Conservation (phyloP, 1,140 invertebrate genomes). For the Drosophila punjabiensis region DNA sequence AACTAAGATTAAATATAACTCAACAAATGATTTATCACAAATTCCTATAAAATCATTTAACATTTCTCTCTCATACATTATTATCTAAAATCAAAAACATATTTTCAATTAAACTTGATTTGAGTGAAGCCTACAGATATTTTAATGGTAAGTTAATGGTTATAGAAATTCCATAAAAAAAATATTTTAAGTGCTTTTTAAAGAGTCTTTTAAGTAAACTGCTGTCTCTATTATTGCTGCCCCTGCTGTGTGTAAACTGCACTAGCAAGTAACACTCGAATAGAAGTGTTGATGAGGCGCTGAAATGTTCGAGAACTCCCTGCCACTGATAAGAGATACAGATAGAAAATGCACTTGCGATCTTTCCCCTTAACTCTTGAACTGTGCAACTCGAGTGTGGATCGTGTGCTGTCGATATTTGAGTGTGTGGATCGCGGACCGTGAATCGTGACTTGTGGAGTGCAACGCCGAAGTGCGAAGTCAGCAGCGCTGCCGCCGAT, state of each 20-base stretch:
- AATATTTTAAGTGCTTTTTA: background rate
- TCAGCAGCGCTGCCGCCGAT: conserved; percentile 57
- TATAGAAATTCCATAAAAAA: background rate
- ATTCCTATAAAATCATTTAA: background rate
- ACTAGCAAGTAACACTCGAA: conserved; percentile 13
- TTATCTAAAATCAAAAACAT: background rate
- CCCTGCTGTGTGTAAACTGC: conserved; percentile 7
- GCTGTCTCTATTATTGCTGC: background rate
- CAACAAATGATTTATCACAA: background rate
- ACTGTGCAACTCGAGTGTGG: conserved; percentile 39
- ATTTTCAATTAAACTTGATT: background rate
- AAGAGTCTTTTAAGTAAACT: background rate
- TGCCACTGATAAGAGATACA: conserved; percentile 38
- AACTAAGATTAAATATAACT: background rate
- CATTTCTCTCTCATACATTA: background rate
- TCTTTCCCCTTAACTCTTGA: conserved; percentile 40
- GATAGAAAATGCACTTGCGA: conserved; percentile 40
- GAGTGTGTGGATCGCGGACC: conserved; percentile 6
- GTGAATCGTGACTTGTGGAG: conserved; percentile 19
- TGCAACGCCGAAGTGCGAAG: conserved; percentile 36
- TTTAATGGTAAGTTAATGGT: background rate
- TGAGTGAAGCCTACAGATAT: background rate
- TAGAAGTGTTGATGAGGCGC: conserved; percentile 12
- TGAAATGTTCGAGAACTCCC: conserved; percentile 36
- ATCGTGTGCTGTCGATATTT: background rate